These are phyloP conservation scores for Auanema freiburgensis DNA, from an alignment of 2,888 invertebrate species.

Conservation along the genomic window DNA sequence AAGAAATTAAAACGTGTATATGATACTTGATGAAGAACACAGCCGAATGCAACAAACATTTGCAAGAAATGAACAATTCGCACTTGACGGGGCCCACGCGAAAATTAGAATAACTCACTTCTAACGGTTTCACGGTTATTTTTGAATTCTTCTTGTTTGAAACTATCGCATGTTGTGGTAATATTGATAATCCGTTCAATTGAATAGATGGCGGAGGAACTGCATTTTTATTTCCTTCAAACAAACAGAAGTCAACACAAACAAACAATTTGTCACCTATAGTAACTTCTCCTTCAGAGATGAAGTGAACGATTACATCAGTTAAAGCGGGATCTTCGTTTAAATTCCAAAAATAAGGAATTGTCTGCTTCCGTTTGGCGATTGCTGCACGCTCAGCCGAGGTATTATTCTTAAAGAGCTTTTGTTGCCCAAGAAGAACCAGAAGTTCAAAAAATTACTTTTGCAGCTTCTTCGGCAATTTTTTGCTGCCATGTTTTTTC, in stretches of 20 bases:
- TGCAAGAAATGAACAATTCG: not conserved
- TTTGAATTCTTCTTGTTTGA: constrained; percentile 59
- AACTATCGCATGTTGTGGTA: constrained; percentile 68
- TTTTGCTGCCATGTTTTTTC: constrained; percentile 67
- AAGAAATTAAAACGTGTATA: not conserved
- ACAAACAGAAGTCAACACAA: constrained; percentile 39
- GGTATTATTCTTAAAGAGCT: constrained; percentile 21
- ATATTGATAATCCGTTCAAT: constrained; percentile 69
- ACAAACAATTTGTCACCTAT: constrained; percentile 30
- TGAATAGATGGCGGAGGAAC: constrained; percentile 65
- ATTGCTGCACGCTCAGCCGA: constrained; percentile 38
- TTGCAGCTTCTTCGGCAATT: constrained; percentile 56
- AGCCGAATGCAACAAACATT: not conserved
- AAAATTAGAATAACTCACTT: constrained; percentile 14
- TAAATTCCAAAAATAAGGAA: constrained; percentile 70
- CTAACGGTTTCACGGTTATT: constrained; percentile 60
- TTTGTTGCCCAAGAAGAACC: not conserved
- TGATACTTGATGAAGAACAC: not conserved
- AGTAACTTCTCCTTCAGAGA: constrained; percentile 66
- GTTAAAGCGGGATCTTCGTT: constrained; percentile 70
- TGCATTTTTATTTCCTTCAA: constrained; percentile 65
- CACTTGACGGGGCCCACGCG: not conserved
- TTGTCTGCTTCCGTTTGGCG: constrained; percentile 42
- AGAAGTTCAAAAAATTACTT: constrained; percentile 25
- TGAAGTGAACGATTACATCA: constrained; percentile 69